These are phyloP conservation scores for Scotopteryx bipunctaria DNA, from an alignment of 2,888 invertebrate species.

Conservation along the genomic window DNA sequence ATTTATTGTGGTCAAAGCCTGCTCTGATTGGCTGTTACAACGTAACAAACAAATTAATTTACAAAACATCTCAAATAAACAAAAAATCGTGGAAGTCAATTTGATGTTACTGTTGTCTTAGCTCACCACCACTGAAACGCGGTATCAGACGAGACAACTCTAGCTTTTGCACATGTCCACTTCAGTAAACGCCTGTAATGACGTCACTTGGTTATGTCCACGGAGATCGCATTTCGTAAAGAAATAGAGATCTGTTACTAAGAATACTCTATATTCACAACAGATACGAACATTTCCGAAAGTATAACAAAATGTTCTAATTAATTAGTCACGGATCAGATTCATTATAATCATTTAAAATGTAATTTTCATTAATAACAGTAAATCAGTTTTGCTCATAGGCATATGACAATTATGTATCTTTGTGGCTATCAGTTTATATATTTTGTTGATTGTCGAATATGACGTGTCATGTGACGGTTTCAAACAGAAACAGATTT, in stretches of 20 bases:
- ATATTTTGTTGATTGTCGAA: too few species aligned
- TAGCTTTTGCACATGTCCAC: conserved; percentile 10
- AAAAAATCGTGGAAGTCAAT: conserved; percentile 1
- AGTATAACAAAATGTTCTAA: not conserved
- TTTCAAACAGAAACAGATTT: too few species aligned
- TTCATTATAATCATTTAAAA: too few species aligned
- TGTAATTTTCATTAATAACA: too few species aligned
- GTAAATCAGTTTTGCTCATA: too few species aligned
- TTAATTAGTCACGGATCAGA: not conserved
- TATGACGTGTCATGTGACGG: too few species aligned
- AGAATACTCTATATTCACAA: not conserved
- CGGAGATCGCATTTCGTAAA: not conserved
- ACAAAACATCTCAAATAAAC: not conserved
- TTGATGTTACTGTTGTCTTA: not conserved
- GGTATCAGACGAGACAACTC: conserved; percentile 11
- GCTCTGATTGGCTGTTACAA: conserved; percentile 7
- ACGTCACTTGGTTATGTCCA: conserved; percentile 7
- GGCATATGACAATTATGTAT: too few species aligned
- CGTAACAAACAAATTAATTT: not conserved
- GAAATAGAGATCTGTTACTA: not conserved
- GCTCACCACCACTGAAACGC: conserved; percentile 24
- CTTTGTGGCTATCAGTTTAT: too few species aligned
- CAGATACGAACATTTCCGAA: not conserved
- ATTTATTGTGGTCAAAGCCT: conserved; percentile 16
- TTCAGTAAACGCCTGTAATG: conserved; percentile 22